Base-by-base conservation (phyloP, 2,888 invertebrate genomes). In the Amaurobius ferox region DNA sequence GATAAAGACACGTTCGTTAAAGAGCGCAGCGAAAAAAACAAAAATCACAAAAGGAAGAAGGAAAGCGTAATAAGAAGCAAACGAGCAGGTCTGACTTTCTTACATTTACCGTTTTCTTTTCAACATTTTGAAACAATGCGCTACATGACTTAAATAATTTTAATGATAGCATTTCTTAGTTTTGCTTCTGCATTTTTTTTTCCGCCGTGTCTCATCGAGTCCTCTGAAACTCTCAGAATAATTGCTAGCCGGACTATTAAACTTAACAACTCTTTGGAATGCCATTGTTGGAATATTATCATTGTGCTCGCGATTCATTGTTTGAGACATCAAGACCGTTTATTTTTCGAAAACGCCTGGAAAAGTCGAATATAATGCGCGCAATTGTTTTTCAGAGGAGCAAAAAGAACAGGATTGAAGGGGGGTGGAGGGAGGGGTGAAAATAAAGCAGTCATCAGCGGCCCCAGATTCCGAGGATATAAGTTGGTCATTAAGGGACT, bases 121-220 rank as follows among this genome's bases (percentile, higher is more conserved):
- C 81, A 83, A 64, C n/a, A n/a, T 83, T 83, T 83, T 85, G 72
- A 85, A 85, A 85, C 83, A 85, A 85, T 77, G 83, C 83, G 77
- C 83, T 85, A 77, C 83, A 85, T 77, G 76, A 85, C 77, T 85
- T 85, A 85, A 77, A 85, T 85, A 85, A 85, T 85, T 85, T 85
- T 85, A 85, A 85, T 85, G 83, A 85, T 85, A 76, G 83, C 72
- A 64, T 72, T 85, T 85, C 77, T 85, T 35, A 32, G 11, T 77
- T 77, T 55, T 55, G 55, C 5, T 55, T 7, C 23, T 23, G 55
- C 23, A 48, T 85, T 66, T 23, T 40, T 39, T 66, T 66, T 28
- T 16, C 66, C 28, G 16, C 19, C 61, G 19, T 62, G 44, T 48
- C 73, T 19, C 35, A 35, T 32, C 35, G 40, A 40, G 44, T 39